These are phyloP conservation scores for Porites rus DNA, from an alignment of 92 coral and sea anemone species.

Conservation along the genomic window DNA sequence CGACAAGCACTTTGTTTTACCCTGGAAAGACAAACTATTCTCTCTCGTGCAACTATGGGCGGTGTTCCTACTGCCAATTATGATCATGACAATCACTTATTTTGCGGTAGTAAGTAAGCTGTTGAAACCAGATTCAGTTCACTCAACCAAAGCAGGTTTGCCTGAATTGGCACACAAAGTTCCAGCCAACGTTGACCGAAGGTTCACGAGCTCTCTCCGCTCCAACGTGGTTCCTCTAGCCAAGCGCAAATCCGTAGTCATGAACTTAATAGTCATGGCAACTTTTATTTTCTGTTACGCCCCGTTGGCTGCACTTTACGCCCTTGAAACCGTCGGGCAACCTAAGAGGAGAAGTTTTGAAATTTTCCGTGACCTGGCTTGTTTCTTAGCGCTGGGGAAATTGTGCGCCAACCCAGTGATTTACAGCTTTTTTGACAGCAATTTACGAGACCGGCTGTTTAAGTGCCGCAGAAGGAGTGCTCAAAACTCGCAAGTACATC, in stretches of 20 bases:
- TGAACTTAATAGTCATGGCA: conserved; percentile 96
- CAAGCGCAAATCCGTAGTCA: conserved; percentile 93
- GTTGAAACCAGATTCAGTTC: conserved; percentile 70
- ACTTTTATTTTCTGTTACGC: conserved; percentile 92
- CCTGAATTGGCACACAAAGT: conserved; percentile 58
- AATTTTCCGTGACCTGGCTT: conserved; percentile 79
- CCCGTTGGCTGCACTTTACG: conserved; percentile 86
- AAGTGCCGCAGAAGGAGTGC: conserved; percentile 72
- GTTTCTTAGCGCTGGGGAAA: conserved; percentile 91
- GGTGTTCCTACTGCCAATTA: conserved; percentile 79
- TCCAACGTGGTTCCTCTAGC: conserved; percentile 93
- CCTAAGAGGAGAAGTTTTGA: conserved; percentile 67
- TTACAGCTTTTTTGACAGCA: conserved; percentile 94
- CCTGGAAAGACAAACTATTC: conserved; percentile 82
- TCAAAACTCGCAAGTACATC: conserved; percentile 57
- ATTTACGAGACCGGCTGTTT: conserved; percentile 85
- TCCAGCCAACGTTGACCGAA: conserved; percentile 72
- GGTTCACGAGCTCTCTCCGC: conserved; percentile 78
- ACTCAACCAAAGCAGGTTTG: conserved; percentile 46
- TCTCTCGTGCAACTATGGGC: conserved; percentile 90
- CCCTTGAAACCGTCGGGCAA: conserved; percentile 67
- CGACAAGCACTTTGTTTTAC: conserved; percentile 44
- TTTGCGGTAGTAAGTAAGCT: conserved; percentile 76
- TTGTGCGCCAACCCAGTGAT: conserved; percentile 91
- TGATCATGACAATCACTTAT: conserved; percentile 73